Evolutionary conservation across 1,140 invertebrate species (phyloP).

Genomic region (Pentalonia nigronervosa): DNA sequence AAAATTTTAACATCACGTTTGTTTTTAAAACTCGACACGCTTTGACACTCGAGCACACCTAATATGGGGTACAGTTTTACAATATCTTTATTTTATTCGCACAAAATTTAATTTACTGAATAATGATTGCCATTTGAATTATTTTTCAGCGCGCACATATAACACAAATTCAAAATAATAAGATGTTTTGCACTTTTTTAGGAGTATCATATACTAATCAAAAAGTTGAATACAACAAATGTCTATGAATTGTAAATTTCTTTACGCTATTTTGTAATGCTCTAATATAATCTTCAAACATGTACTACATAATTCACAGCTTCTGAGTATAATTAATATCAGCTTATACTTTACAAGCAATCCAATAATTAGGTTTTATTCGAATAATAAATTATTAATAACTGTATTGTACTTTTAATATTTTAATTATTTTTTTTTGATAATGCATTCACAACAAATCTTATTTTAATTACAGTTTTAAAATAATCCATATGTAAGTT

Average conservation of each 20-base stretch:
- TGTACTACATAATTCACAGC: background rate
- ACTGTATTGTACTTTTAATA: background rate
- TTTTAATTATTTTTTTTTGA: background rate
- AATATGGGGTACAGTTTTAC: background rate
- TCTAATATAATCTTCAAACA: background rate
- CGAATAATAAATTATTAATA: background rate
- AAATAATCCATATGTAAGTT: background rate
- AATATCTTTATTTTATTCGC: background rate
- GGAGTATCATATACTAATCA: background rate
- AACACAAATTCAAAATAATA: background rate
- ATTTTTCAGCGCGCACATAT: background rate
- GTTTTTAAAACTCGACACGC: background rate
- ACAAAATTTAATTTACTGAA: background rate
- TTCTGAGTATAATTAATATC: background rate
- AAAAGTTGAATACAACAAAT: background rate
- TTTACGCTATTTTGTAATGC: background rate
- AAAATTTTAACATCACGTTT: background rate
- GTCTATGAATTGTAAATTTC: background rate
- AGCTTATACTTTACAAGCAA: background rate
- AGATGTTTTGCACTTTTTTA: background rate
- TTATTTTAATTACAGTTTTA: background rate
- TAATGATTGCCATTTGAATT: background rate
- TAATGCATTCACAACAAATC: background rate
- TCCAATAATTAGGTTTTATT: background rate
- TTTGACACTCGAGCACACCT: conserved; percentile 37